A percentile compares a stretch with the other conserved stretches of the same genome.
These are phyloP conservation scores for Upupa epops DNA, from an alignment of 2,113 vertebrate species.

Conservation along the genomic window DNA sequence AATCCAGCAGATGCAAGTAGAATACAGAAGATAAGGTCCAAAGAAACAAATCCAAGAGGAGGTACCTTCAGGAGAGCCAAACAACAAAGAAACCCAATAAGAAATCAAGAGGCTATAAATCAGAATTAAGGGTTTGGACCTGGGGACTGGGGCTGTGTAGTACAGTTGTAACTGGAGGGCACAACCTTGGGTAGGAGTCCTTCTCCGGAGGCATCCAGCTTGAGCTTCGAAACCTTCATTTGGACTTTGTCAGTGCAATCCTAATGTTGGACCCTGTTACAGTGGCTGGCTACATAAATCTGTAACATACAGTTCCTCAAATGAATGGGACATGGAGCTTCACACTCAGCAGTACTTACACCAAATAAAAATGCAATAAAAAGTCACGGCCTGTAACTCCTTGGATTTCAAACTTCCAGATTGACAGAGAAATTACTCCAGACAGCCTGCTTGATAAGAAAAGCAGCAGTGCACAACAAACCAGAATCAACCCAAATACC, in stretches of 20 bases:
- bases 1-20: accelerated
- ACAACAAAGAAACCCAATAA: neutral
- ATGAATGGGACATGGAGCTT: neutral
- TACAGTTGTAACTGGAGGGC: accelerated
- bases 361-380: neutral
- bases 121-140: neutral
- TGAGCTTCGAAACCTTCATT: neutral
- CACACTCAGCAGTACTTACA: neutral
- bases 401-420: neutral
- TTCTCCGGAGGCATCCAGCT: neutral
- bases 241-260: neutral
- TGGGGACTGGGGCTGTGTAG: neutral
- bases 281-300: neutral
- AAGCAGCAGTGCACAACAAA: neutral
- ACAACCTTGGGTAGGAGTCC: accelerated
- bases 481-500: neutral
- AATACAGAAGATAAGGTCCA: neutral
- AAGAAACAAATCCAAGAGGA: neutral
- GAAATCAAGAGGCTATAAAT: neutral
- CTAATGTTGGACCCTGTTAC: neutral
- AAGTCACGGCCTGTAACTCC: neutral
- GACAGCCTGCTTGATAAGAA: neutral
- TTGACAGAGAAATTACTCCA: neutral
- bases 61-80: neutral
- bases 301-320: neutral